These are phyloP conservation scores for Ooceraea biroi DNA, from an alignment of 1,140 invertebrate genomes.

Conservation along the genomic window DNA sequence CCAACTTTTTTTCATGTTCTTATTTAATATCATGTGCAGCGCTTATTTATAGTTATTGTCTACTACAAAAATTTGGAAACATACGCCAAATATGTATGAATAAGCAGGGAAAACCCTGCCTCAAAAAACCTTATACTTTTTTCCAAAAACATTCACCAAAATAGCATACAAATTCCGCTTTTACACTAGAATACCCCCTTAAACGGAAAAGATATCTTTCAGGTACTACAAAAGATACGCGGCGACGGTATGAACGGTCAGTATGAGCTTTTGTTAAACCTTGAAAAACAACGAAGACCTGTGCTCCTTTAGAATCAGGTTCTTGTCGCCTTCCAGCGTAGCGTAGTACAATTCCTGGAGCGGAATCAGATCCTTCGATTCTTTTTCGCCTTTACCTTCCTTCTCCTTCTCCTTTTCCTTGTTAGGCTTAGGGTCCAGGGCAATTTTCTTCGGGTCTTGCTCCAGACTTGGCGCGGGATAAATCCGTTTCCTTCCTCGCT, in stretches of 20 bases:
- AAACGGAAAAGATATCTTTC: conserved; percentile 84
- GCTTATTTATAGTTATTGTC: too few relatives aligned
- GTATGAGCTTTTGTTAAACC: conserved; percentile 54
- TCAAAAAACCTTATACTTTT: too few relatives aligned
- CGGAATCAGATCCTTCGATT: conserved; percentile 77
- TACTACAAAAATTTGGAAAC: too few relatives aligned
- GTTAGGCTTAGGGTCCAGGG: conserved; percentile 66
- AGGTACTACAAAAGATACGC: background rate
- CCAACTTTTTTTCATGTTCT: too few relatives aligned
- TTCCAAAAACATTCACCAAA: too few relatives aligned
- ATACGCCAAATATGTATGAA: too few relatives aligned
- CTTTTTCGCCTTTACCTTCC: conserved; percentile 57
- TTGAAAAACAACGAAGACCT: conserved; percentile 79
- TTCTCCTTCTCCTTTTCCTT: conserved; percentile 46
- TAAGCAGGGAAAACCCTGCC: too few relatives aligned
- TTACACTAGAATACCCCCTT: too few relatives aligned
- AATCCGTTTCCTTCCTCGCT: conserved; percentile 82
- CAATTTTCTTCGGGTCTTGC: conserved; percentile 73
- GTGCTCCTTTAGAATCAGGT: conserved; percentile 71
- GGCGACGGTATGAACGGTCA: background rate
- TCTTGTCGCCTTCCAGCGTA: conserved; percentile 82
- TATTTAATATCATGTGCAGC: too few relatives aligned
- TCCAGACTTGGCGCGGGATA: conserved; percentile 67
- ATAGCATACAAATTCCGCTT: too few relatives aligned
- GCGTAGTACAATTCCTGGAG: conserved; percentile 84